Conservation (phyloP, 2,888 invertebrate species). For the Caenorhabditis doughertyi region DNA sequence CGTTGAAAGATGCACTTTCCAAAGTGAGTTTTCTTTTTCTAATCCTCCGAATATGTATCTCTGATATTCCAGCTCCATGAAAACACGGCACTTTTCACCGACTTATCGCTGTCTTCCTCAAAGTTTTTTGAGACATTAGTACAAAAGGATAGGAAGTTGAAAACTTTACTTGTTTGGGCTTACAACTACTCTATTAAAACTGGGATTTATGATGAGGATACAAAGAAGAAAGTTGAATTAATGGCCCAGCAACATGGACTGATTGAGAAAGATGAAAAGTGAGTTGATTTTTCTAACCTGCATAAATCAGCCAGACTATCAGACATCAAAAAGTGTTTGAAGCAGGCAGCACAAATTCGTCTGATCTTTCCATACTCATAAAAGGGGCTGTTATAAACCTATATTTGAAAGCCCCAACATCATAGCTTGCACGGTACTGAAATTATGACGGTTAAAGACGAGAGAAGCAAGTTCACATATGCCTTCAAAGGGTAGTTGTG, state of each 20-base stretch:
- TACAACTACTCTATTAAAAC: slow-evolving; percentile 64
- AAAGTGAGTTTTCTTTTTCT: slow-evolving; percentile 49
- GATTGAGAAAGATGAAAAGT: slow-evolving; percentile 53
- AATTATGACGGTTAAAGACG: too few relatives aligned
- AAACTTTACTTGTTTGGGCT: slow-evolving; percentile 65
- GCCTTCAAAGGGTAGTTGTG: too few relatives aligned
- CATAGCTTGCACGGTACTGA: too few relatives aligned
- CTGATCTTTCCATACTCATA: too few relatives aligned
- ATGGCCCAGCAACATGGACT: slow-evolving; percentile 69
- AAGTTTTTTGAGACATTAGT: slow-evolving; percentile 51
- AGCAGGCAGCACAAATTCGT: too few relatives aligned
- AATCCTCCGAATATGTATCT: too few relatives aligned
- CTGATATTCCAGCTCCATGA: slow-evolving; percentile 55
- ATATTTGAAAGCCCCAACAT: too few relatives aligned
- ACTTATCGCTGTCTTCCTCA: slow-evolving; percentile 61
- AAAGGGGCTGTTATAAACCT: too few relatives aligned
- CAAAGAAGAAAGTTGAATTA: slow-evolving; percentile 43
- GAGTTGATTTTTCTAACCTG: too few relatives aligned
- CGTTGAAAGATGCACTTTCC: slow-evolving; percentile 61
- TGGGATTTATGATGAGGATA: slow-evolving; percentile 59
- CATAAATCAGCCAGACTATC: too few relatives aligned
- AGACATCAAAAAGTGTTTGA: too few relatives aligned
- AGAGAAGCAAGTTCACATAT: too few relatives aligned
- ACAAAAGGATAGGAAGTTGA: slow-evolving; percentile 67
- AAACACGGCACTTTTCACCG: slow-evolving; percentile 69